Evolutionary conservation across 1,140 invertebrate genomes (phyloP).

Genomic region (Trichonephila clavipes): DNA sequence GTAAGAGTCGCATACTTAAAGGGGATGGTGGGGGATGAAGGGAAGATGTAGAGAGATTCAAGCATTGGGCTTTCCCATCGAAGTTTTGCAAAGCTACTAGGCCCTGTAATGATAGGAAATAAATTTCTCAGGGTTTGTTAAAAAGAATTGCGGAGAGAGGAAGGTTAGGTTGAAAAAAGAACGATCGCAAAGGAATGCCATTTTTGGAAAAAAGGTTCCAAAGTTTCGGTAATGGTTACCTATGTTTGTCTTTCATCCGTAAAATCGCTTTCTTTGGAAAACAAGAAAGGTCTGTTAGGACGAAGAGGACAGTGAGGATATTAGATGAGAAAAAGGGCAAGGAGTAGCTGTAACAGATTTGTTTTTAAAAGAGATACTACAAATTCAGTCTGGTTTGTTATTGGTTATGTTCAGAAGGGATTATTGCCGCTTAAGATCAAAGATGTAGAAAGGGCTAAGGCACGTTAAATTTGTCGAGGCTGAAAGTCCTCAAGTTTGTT

Average conservation of each 20-base stretch:
- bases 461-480: too few relatives aligned
- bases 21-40: neutral
- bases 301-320: too few relatives aligned
- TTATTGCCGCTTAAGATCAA: too few relatives aligned
- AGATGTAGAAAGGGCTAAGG: too few relatives aligned
- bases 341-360: too few relatives aligned
- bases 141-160: neutral
- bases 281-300: too few relatives aligned
- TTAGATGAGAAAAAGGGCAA: too few relatives aligned
- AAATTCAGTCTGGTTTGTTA: too few relatives aligned
- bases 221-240: neutral
- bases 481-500: too few relatives aligned
- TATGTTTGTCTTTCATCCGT: neutral
- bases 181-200: neutral
- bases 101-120: conserved; percentile 33
- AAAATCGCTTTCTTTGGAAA: neutral
- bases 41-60: neutral
- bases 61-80: neutral
- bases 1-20: conserved; percentile 28
- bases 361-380: too few relatives aligned
- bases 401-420: too few relatives aligned
- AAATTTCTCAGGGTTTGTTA: neutral
- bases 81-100: neutral
- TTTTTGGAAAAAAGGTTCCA: neutral
- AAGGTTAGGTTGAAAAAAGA: neutral